phyloP scores from a whole-genome alignment of 2,888 invertebrate genomes.

The Orgyia antiqua region DNA sequence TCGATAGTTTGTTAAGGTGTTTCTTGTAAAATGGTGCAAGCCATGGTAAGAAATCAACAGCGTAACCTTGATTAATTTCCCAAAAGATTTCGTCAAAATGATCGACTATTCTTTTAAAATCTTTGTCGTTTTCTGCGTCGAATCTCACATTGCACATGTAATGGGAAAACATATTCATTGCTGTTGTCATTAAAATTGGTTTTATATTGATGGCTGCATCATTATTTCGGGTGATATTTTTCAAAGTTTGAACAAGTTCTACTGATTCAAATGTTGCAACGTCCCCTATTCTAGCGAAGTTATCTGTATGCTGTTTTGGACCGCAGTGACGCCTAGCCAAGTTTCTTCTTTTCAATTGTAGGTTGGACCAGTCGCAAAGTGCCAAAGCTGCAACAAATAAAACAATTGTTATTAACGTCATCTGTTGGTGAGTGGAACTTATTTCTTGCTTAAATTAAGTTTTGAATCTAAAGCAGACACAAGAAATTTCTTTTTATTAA shows the following conservation, averaged over 20 bases:
- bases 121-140: conserved; percentile 79
- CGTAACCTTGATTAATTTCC: conserved; percentile 94
- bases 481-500: too few relatives aligned
- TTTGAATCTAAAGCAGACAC: too few relatives aligned
- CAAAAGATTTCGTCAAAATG: conserved; percentile 93
- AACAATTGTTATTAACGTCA: conserved; percentile 3
- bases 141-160: conserved; percentile 92
- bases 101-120: conserved; percentile 82
- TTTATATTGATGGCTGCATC: conserved; percentile 79
- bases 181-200: conserved; percentile 83
- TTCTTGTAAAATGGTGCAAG: conserved; percentile 83
- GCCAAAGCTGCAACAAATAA: conserved; percentile 83
- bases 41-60: conserved; percentile 92
- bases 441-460: too few relatives aligned
- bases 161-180: conserved; percentile 90
- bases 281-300: conserved; percentile 84
- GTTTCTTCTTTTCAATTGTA: conserved; percentile 87
- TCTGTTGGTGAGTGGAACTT: conserved; percentile 5
- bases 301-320: conserved; percentile 84
- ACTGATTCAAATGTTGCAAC: conserved; percentile 82
- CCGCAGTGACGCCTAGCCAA: conserved; percentile 89
- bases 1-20: conserved; percentile 82
- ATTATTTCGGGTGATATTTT: conserved; percentile 51
- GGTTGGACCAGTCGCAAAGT: conserved; percentile 91
- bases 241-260: conserved; percentile 78